These are phyloP conservation scores for Diplazon laetatorius DNA, from an alignment of 2,888 invertebrate genomes.

Conservation along the genomic window DNA sequence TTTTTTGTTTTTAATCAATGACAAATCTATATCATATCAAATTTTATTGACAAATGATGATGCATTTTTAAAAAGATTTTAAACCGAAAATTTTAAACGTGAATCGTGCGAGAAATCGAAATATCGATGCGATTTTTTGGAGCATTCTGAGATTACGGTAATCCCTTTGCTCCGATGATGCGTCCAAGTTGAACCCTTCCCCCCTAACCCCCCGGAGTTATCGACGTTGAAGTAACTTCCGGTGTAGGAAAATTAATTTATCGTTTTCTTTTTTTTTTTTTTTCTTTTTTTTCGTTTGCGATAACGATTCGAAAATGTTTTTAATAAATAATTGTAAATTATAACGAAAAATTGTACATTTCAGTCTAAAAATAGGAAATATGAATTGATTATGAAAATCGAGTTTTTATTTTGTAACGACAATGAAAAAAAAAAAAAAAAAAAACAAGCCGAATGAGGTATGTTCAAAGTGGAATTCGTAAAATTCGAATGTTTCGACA, in stretches of 20 bases:
- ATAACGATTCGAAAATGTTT: too few species aligned
- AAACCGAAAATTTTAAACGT: conserved; percentile 24
- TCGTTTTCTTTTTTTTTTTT: too few species aligned
- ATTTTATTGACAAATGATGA: conserved; percentile 52
- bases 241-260: too few species aligned
- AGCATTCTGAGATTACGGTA: background rate
- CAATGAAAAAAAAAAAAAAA: too few species aligned
- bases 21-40: conserved; percentile 61
- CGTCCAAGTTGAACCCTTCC: too few species aligned
- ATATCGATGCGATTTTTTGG: background rate
- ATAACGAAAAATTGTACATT: too few species aligned
- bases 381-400: background rate
- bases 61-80: conserved; percentile 34
- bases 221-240: too few species aligned
- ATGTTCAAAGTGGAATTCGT: background rate
- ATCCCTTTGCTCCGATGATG: background rate
- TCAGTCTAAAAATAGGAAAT: too few species aligned
- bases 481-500: background rate
- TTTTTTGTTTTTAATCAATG: conserved; percentile 56
- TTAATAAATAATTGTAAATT: background rate
- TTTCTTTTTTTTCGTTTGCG: too few species aligned
- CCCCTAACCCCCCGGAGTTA: too few species aligned
- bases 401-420: background rate
- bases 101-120: conserved; percentile 16
- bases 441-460: background rate